Conservation (phyloP, 1,140 invertebrate species). For the Drosophila nannoptera region DNA sequence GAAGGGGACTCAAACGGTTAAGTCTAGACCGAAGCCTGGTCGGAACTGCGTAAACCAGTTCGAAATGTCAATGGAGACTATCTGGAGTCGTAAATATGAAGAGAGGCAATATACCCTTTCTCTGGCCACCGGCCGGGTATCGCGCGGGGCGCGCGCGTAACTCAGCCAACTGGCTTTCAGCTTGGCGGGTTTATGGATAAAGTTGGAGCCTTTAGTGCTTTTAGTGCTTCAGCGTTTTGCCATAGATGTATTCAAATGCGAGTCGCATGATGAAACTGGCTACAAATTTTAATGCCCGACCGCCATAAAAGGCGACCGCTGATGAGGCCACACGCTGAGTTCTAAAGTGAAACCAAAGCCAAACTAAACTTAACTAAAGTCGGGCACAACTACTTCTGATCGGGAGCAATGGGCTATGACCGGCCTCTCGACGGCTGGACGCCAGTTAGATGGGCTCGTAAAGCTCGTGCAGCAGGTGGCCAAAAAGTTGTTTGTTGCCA, state of each 20-base stretch:
- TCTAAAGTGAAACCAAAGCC: constrained; percentile 15
- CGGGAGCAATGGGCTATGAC: constrained; percentile 16
- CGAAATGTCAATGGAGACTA: neutral
- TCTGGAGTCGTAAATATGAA: neutral
- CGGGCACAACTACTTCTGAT: constrained; percentile 24
- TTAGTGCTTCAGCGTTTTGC: constrained; percentile 12
- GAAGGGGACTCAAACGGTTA: too few relatives aligned
- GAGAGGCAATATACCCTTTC: constrained; percentile 1
- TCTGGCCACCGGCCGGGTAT: neutral
- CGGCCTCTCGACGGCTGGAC: constrained; percentile 4
- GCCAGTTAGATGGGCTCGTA: constrained; percentile 23
- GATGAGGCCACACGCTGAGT: constrained; percentile 36
- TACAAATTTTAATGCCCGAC: constrained; percentile 22
- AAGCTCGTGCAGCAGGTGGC: constrained; percentile 64
- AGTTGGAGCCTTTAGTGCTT: constrained; percentile 40
- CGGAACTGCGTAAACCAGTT: neutral
- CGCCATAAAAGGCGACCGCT: constrained; percentile 36
- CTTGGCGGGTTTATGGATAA: constrained; percentile 57
- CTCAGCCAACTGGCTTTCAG: constrained; percentile 26
- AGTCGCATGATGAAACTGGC: constrained; percentile 14
- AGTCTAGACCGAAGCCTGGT: too few relatives aligned
- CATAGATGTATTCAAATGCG: constrained; percentile 53
- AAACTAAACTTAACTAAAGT: constrained; percentile 12
- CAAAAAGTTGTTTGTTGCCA: constrained; percentile 38
- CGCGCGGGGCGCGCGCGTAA: constrained; percentile 13